Conservation (phyloP, 1,140 invertebrate species). For the Polyergus mexicanus region DNA sequence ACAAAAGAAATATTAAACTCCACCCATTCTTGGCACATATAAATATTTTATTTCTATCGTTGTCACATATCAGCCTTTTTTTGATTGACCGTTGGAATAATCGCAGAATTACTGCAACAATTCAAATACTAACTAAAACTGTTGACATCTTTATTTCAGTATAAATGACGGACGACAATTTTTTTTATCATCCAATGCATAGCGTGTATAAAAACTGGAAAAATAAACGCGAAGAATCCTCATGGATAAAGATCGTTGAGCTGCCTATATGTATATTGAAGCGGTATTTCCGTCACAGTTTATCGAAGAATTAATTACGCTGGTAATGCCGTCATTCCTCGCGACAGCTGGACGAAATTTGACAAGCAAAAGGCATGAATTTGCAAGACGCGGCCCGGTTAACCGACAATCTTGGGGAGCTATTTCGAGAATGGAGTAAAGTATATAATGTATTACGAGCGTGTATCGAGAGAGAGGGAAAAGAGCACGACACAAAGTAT, state of each 20-base stretch:
- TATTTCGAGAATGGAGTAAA: slow-evolving; percentile 40
- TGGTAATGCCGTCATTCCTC: slow-evolving; percentile 17
- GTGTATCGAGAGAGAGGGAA: background rate
- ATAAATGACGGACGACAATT: background rate
- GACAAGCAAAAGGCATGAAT: slow-evolving; percentile 47
- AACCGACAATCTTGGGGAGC: slow-evolving; percentile 35
- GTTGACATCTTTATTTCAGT: background rate
- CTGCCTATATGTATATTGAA: background rate
- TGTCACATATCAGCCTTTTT: background rate
- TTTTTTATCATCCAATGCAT: background rate
- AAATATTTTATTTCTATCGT: slow-evolving; percentile 1
- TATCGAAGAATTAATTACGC: slow-evolving; percentile 62
- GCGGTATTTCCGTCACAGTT: slow-evolving; percentile 42
- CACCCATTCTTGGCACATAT: background rate
- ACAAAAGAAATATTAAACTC: background rate
- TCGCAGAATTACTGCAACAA: background rate
- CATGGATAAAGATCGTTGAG: background rate
- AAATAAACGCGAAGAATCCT: background rate
- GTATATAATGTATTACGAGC: slow-evolving; percentile 27
- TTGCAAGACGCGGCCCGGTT: slow-evolving; percentile 31
- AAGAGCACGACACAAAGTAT: background rate
- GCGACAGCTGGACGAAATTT: slow-evolving; percentile 50
- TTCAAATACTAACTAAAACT: background rate
- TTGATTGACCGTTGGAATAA: background rate
- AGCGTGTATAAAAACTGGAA: background rate